Evolutionary conservation across 2,888 invertebrate genomes (phyloP).

Genomic region (Flabesymbios commensalis): DNA sequence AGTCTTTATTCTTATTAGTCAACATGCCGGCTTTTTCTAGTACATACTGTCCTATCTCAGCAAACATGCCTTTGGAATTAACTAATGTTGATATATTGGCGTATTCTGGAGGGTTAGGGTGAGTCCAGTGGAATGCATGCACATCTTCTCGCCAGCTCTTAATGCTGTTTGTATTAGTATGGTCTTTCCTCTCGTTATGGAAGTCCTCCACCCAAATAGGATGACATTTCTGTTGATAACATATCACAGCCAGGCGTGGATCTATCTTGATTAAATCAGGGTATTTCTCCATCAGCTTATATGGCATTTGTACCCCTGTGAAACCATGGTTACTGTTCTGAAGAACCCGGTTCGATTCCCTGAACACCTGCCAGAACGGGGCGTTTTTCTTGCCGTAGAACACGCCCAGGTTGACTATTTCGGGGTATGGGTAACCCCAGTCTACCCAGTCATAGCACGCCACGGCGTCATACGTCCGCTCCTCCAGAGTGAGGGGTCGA

Average conservation of each 20-base stretch:
- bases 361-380: constrained; percentile 30
- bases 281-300: constrained; percentile 34
- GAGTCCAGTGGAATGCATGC: constrained; percentile 49
- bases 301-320: constrained; percentile 32
- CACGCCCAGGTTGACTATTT: constrained; percentile 29
- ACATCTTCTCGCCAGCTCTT: constrained; percentile 44
- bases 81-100: constrained; percentile 29
- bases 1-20: too few species aligned
- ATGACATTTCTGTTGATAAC: constrained; percentile 48
- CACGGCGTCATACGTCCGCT: constrained; percentile 42
- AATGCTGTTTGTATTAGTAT: constrained; percentile 25
- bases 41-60: constrained; percentile 44
- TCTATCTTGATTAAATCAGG: constrained; percentile 46
- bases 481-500: constrained; percentile 36
- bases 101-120: constrained; percentile 45
- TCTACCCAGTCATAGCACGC: constrained; percentile 47
- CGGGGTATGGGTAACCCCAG: constrained; percentile 32
- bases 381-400: constrained; percentile 32
- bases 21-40: constrained; percentile 33
- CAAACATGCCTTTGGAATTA: constrained; percentile 38
- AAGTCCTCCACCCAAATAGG: constrained; percentile 44
- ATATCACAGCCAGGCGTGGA: constrained; percentile 44
- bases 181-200: constrained; percentile 34
- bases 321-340: constrained; percentile 29
- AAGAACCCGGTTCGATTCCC: constrained; percentile 30